Evolutionary conservation across 1,140 invertebrate genomes (phyloP).

Genomic region (Stenopsyche tienmushanensis): DNA sequence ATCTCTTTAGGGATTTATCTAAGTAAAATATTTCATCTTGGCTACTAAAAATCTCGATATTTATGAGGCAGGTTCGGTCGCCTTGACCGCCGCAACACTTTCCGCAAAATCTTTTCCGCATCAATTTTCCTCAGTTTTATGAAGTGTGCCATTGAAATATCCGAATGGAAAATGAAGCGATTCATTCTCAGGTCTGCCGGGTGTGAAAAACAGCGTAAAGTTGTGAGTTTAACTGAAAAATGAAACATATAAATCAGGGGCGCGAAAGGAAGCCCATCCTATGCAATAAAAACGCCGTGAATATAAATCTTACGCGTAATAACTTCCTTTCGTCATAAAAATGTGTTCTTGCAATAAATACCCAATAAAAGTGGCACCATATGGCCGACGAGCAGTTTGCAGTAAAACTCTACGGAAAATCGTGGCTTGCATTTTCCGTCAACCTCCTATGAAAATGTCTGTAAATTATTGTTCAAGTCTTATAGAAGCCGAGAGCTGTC

Average conservation of each 20-base stretch:
- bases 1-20: no score
- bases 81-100: no score
- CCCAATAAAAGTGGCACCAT: constrained; percentile 27
- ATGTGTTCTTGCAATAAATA: constrained; percentile 37
- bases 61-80: no score
- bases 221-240: constrained; percentile 10
- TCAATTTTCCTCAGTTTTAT: no score
- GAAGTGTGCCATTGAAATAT: no score
- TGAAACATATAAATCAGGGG: constrained; percentile 16
- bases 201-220: neutral
- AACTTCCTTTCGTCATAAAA: constrained; percentile 38
- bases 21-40: no score
- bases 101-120: no score
- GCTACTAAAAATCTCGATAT: no score
- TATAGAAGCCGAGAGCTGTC: no score
- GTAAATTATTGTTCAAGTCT: no score
- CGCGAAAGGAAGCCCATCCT: constrained; percentile 21
- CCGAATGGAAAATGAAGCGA: no score
- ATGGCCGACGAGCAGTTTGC: neutral
- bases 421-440: constrained; percentile 7
- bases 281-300: constrained; percentile 36
- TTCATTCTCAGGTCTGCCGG: neutral
- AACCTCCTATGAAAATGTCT: neutral
- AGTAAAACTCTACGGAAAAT: neutral
- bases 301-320: constrained; percentile 38